Percentiles rank a stretch among this genome's conserved stretches.
Conservation (phyloP, 2,888 invertebrate genomes). For the Emmelina monodactyla region DNA sequence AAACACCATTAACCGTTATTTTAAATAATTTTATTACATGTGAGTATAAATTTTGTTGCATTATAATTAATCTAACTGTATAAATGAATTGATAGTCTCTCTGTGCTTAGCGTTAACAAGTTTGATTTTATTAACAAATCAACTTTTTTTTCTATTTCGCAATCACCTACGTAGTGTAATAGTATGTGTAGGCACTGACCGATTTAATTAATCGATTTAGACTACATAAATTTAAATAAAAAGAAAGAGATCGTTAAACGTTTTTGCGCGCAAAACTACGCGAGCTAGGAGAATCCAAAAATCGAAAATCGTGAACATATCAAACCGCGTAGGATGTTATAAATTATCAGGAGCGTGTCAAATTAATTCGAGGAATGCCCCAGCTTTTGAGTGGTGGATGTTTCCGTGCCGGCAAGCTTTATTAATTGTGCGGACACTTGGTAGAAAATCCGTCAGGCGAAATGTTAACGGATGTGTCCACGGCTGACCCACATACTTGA, state of each 20-base stretch:
- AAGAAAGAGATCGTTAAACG: neutral
- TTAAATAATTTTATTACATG: too few species aligned
- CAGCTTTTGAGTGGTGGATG: slow-evolving; percentile 37
- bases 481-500: slow-evolving; percentile 20
- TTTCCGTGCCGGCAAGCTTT: slow-evolving; percentile 40
- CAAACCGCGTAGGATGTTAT: slow-evolving; percentile 55
- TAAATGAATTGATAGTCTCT: too few species aligned
- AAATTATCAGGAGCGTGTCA: slow-evolving; percentile 64
- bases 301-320: slow-evolving; percentile 24
- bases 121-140: too few species aligned
- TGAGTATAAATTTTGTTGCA: too few species aligned
- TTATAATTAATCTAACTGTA: too few species aligned
- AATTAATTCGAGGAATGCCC: slow-evolving; percentile 63
- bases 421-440: slow-evolving; percentile 59
- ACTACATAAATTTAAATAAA: too few species aligned
- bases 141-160: too few species aligned
- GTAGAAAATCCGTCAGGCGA: slow-evolving; percentile 43
- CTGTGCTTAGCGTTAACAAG: too few species aligned
- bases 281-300: slow-evolving; percentile 7
- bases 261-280: slow-evolving; percentile 6
- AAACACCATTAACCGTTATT: too few species aligned
- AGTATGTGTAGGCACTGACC: too few species aligned
- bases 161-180: too few species aligned
- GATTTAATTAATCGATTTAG: too few species aligned
- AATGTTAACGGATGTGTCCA: slow-evolving; percentile 15